Conservation (phyloP, 2,113 vertebrate genomes). For the Periophthalmodon schlosseri region DNA sequence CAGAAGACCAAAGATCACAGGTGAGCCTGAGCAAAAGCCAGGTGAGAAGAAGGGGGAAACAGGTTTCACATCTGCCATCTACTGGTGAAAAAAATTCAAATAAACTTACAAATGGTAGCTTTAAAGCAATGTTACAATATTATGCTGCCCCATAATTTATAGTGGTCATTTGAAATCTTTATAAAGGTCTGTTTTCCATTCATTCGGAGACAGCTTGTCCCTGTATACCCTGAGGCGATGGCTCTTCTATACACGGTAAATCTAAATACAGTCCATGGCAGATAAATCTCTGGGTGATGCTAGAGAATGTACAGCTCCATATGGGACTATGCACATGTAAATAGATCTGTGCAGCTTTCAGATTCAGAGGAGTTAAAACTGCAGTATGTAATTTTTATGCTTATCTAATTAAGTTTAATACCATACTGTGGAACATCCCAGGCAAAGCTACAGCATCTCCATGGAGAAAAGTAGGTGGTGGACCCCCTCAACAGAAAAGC, state of each 20-base stretch:
- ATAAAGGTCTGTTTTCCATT: background rate
- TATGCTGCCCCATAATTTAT: background rate
- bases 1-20: no score
- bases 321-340: background rate
- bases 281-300: conserved; percentile 12
- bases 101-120: no score
- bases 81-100: no score
- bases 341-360: background rate
- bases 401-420: no score
- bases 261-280: conserved; percentile 53
- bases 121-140: no score
- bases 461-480: background rate
- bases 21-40: no score
- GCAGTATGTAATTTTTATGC: background rate
- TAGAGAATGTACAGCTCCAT: background rate
- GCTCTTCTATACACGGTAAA: background rate
- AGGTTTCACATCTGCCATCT: no score
- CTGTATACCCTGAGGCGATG: background rate
- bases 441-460: no score
- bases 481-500: no score
- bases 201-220: conserved; percentile 14
- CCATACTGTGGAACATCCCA: no score
- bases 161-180: background rate
- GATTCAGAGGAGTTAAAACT: background rate
- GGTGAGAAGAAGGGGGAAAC: no score